phyloP scores from a whole-genome alignment of 2,888 invertebrate species.

The Alitta virens region DNA sequence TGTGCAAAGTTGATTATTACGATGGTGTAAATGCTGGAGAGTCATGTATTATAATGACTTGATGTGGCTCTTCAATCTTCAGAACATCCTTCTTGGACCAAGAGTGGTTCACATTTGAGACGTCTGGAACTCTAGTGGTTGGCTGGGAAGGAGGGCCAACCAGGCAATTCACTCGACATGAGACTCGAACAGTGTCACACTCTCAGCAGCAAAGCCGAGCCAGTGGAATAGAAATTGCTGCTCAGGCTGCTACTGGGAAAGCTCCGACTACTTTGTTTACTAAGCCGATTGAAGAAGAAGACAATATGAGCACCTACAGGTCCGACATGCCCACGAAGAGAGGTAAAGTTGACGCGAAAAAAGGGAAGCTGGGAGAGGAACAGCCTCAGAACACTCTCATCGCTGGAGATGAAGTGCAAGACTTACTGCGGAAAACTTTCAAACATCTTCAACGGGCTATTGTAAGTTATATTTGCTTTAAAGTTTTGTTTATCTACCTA shows the following conservation, averaged over 20 bases:
- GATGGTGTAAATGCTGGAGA: no score
- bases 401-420: conserved; percentile 37
- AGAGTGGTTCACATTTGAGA: conserved; percentile 55
- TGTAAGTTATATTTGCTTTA: no score
- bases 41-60: no score
- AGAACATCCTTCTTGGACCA: conserved; percentile 52
- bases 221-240: conserved; percentile 51
- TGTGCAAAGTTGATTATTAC: no score
- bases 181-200: neutral
- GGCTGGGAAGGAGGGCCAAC: conserved; percentile 49
- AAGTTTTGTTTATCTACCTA: no score
- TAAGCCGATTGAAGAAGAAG: conserved; percentile 39
- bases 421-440: conserved; percentile 43
- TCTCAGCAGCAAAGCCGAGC: conserved; percentile 25
- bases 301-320: conserved; percentile 50
- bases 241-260: conserved; percentile 46
- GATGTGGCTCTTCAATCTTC: no score
- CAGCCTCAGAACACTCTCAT: conserved; percentile 21
- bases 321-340: conserved; percentile 36
- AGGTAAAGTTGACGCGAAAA: neutral
- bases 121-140: conserved; percentile 49
- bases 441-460: conserved; percentile 44
- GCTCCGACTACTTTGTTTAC: conserved; percentile 40
- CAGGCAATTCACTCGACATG: conserved; percentile 27
- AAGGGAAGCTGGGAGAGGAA: conserved; percentile 1